These are phyloP conservation scores for Bactericera cockerelli DNA, from an alignment of 1,140 invertebrate genomes.

Conservation along the genomic window DNA sequence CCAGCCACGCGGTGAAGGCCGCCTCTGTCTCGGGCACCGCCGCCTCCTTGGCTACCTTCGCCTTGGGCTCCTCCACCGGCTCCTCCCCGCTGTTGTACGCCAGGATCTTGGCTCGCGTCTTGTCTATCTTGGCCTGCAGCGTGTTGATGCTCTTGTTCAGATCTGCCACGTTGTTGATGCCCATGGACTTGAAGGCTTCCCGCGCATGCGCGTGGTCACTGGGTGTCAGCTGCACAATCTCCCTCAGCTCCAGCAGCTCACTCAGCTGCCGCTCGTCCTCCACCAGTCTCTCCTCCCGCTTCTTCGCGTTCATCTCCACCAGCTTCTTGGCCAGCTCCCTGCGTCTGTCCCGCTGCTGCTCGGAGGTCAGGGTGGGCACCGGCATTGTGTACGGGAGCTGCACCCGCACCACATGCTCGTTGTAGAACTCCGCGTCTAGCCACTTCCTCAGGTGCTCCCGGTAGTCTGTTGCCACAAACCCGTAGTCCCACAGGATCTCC, in stretches of 20 bases:
- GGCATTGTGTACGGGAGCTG: slow-evolving; percentile 58
- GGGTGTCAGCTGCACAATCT: slow-evolving; percentile 48
- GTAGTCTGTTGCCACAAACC: slow-evolving; percentile 61
- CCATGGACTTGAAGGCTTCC: slow-evolving; percentile 38
- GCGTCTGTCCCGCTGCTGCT: slow-evolving; percentile 73
- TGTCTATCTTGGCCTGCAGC: slow-evolving; percentile 58
- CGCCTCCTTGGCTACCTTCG: slow-evolving; percentile 30
- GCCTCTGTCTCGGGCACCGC: slow-evolving; percentile 40
- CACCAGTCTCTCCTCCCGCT: slow-evolving; percentile 62
- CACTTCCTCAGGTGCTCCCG: slow-evolving; percentile 60
- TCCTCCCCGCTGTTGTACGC: slow-evolving; percentile 38
- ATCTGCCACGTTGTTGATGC: slow-evolving; percentile 39
- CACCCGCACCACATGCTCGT: slow-evolving; percentile 63
- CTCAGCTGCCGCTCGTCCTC: slow-evolving; percentile 78
- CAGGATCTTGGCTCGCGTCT: slow-evolving; percentile 59
- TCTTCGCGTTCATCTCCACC: slow-evolving; percentile 70
- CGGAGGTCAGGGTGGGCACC: slow-evolving; percentile 32
- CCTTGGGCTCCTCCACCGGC: slow-evolving; percentile 30
- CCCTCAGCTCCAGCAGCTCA: slow-evolving; percentile 58
- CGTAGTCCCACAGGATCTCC: slow-evolving; percentile 65
- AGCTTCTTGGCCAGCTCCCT: slow-evolving; percentile 64
- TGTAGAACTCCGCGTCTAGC: slow-evolving; percentile 66
- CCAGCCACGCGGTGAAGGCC: slow-evolving; percentile 51
- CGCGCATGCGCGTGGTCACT: slow-evolving; percentile 26
- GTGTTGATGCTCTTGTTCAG: slow-evolving; percentile 57